Evolutionary conservation across 2,113 vertebrate genomes (phyloP).

Genomic region (Hirundichthys speculiger): DNA sequence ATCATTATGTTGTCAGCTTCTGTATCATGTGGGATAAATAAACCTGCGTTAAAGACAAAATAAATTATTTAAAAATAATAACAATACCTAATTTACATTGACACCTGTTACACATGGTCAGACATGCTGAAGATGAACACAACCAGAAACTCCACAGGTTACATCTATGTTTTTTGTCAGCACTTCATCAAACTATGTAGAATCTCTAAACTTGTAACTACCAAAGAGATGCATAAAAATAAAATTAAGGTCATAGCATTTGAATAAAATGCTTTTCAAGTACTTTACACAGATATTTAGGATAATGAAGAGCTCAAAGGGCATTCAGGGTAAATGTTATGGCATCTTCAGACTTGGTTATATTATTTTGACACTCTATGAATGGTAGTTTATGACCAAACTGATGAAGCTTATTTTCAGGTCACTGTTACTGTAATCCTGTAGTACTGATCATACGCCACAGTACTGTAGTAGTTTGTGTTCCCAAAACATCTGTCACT

Average conservation of each 20-base stretch:
- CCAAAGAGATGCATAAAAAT: constrained; percentile 16
- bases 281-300: constrained; percentile 31
- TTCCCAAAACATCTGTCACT: constrained; percentile 48
- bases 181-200: constrained; percentile 14
- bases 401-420: no score
- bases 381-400: constrained; percentile 10
- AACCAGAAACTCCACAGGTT: neutral
- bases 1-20: no score
- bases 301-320: constrained; percentile 10
- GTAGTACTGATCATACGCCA: no score
- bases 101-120: no score
- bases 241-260: constrained; percentile 2
- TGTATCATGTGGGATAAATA: constrained; percentile 21
- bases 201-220: neutral
- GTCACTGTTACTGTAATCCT: no score
- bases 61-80: neutral
- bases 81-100: neutral
- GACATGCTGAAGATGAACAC: no score
- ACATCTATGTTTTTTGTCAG: neutral
- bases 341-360: constrained; percentile 50
- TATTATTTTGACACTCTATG: constrained; percentile 58
- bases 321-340: constrained; percentile 47
- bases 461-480: no score
- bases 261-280: constrained; percentile 18
- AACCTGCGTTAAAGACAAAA: constrained; percentile 1